A percentile compares a stretch with the other conserved stretches of the same genome.
phyloP scores from a whole-genome alignment of 2,797 vertebrate species.

The Molothrus aeneus region DNA sequence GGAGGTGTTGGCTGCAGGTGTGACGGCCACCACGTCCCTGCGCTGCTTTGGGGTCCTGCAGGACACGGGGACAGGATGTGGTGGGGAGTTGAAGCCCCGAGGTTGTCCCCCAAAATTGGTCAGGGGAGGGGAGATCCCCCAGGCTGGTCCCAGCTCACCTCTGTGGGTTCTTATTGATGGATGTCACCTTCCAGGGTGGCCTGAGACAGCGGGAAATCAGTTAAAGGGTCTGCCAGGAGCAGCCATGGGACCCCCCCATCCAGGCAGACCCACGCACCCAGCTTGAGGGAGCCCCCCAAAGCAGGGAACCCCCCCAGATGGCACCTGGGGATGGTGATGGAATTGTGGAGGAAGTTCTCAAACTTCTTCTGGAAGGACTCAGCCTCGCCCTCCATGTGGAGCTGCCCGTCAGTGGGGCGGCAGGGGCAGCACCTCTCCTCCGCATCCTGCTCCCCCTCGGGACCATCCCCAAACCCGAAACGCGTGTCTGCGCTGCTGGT shows the following conservation, averaged over 20 bases:
- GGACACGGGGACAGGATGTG: fast-evolving
- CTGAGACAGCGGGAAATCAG: not conserved
- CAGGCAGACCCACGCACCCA: not conserved
- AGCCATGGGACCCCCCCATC: not conserved
- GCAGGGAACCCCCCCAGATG: fast-evolving
- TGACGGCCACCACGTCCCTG: conserved; percentile 30
- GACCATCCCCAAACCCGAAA: conserved; percentile 60
- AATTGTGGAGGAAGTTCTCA: conserved; percentile 82
- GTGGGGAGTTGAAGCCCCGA: fast-evolving
- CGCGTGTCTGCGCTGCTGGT: conserved; percentile 77
- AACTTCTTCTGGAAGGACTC: conserved; percentile 84
- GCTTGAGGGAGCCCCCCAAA: not conserved
- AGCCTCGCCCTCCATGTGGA: conserved; percentile 61
- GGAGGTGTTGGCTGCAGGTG: not conserved
- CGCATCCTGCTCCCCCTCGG: conserved; percentile 23
- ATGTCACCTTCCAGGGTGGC: conserved; percentile 81
- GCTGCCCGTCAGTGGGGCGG: conserved; percentile 64
- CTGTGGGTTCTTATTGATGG: conserved; percentile 73
- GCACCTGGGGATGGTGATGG: conserved; percentile 83
- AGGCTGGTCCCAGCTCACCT: conserved; percentile 60
- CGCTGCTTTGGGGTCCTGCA: conserved; percentile 31
- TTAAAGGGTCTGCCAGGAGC: not conserved
- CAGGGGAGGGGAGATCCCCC: not conserved
- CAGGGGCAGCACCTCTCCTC: conserved; percentile 80
- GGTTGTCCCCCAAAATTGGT: fast-evolving